Base-by-base conservation (phyloP, 2,888 invertebrate genomes). In the Diplolepis rosae region DNA sequence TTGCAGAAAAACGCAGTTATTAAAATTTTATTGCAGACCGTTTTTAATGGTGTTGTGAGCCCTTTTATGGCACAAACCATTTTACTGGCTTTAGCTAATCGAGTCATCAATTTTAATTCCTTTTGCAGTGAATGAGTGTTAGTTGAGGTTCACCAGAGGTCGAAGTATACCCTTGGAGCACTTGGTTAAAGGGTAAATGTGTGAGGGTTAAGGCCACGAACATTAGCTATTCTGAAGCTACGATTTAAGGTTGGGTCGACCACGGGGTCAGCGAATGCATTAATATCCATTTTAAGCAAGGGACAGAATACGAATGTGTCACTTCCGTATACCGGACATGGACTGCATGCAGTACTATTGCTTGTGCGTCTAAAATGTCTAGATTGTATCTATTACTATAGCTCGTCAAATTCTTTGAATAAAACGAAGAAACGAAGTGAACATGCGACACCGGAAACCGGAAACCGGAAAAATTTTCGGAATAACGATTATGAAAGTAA, bases 171-270 rank as follows among this genome's bases (percentile, higher is more conserved):
- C 35, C 32, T 56, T 32, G 13, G 32, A 13, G 11, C 11, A 32
- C 4, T 54, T 54, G 56, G 56, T 32, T 56, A 56, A 56, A 56
- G 11, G 22, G 56, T 35, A 56, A 56, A 56, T 56, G 56, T 35
- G 71, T 70, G 69, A 74, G 78, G 78, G 74, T 75, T 77, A 77
- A 71, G 74, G 75, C 69, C 75, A 66, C 69, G 78, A 77, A 80
- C 82, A 83, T 84, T 84, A 82, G 77, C 77, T 79, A 83, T 84
- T 83, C 80, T 84, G 83, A 84, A 85, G 82, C 79, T 79, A 76
- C 81, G 80, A 84, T 85, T 84, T 85, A 84, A 85, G 81, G 83
- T 78, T 77, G 74, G 79, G 75, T 80, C 80, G 76, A 74, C 77
- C 77, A 74, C 77, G 76, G 77, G 65, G 68, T 75, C 73, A 71